These are phyloP conservation scores for Palloptera scutellata DNA, from an alignment of 2,888 invertebrate species.

Conservation along the genomic window DNA sequence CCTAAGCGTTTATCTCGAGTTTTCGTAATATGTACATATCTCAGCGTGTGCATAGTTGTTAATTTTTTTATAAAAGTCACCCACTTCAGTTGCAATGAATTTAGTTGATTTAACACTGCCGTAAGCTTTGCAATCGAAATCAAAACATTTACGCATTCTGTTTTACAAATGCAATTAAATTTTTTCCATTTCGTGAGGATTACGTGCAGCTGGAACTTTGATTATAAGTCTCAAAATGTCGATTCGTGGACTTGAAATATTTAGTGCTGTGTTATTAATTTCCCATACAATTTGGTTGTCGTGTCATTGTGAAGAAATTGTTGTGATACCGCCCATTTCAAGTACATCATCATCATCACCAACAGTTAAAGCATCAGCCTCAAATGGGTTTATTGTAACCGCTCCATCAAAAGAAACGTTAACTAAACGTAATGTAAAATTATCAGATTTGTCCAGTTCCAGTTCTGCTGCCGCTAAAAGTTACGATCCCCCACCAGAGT, in stretches of 20 bases:
- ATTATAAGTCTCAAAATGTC: no score
- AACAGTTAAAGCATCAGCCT: not conserved
- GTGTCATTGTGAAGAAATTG: constrained; percentile 32
- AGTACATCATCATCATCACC: not conserved
- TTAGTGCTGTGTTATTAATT: no score
- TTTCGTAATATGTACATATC: constrained; percentile 28
- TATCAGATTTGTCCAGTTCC: constrained; percentile 43
- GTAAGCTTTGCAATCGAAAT: not conserved
- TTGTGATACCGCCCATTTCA: constrained; percentile 35
- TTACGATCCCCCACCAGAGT: constrained; percentile 58
- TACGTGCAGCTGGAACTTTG: no score
- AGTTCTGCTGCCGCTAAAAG: constrained; percentile 46
- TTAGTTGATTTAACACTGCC: constrained; percentile 47
- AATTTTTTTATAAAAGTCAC: constrained; percentile 53
- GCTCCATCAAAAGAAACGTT: constrained; percentile 36
- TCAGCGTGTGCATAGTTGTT: not conserved
- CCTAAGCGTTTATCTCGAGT: constrained; percentile 33
- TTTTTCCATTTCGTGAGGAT: no score
- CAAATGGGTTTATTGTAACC: not conserved
- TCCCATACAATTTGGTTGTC: no score
- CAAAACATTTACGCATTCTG: not conserved
- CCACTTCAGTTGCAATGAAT: constrained; percentile 38
- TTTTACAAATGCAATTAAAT: no score
- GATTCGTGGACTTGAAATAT: no score
- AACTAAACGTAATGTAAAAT: constrained; percentile 42